Conservation (phyloP, 2,113 vertebrate species). For the Amphilophus citrinellus region DNA sequence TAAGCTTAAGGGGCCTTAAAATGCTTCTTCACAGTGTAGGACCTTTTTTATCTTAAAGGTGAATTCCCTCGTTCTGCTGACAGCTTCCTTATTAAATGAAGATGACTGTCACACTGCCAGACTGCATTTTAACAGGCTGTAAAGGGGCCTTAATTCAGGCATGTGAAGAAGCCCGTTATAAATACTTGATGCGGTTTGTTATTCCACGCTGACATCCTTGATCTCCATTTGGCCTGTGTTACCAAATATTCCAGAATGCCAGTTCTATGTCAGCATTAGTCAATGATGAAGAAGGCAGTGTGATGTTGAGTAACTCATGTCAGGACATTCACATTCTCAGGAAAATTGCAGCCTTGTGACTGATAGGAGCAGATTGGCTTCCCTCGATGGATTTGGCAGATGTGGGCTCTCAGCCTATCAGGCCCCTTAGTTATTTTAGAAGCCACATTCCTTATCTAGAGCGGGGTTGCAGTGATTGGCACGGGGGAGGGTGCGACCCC, state of each 20-base stretch:
- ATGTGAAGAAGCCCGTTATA: conserved; percentile 58
- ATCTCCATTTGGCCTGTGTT: neutral
- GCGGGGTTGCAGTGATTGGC: conserved; percentile 84
- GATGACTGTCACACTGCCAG: conserved; percentile 5
- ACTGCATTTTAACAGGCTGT: conserved; percentile 10
- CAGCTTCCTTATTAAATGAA: conserved; percentile 1
- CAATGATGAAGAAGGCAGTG: conserved; percentile 41
- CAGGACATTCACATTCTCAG: conserved; percentile 77
- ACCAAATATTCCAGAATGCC: neutral
- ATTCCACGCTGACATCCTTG: conserved; percentile 21
- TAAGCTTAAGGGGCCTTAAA: neutral
- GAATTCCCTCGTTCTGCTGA: neutral
- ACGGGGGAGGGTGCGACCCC: conserved; percentile 77
- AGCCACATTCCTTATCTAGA: conserved; percentile 90
- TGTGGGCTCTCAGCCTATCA: conserved; percentile 86
- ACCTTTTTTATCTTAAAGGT: neutral
- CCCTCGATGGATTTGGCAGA: conserved; percentile 52
- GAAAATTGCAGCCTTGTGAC: conserved; percentile 84
- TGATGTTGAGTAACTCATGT: conserved; percentile 52
- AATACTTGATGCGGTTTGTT: conserved; percentile 33
- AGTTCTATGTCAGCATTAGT: conserved; percentile 31
- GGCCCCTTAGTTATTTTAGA: conserved; percentile 90
- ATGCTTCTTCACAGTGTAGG: neutral
- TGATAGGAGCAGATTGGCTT: conserved; percentile 84
- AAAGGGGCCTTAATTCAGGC: conserved; percentile 52